Evolutionary conservation across 2,797 vertebrate genomes (phyloP).

Genomic region (Siniperca obscura): DNA sequence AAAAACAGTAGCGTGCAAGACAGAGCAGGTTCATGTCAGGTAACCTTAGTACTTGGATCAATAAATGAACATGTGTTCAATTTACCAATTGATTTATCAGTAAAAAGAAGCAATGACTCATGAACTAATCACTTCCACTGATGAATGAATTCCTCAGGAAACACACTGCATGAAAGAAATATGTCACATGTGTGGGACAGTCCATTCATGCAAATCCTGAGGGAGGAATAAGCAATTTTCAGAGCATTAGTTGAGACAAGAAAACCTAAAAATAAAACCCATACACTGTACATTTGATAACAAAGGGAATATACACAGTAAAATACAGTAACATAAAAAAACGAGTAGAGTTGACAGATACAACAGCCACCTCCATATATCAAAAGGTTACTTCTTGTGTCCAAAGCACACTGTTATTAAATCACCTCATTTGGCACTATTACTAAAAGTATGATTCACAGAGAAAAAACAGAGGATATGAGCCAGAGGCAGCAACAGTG

Average conservation of each 20-base stretch:
- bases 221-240: slow-evolving; percentile 12
- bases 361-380: slow-evolving; percentile 6
- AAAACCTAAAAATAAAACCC: slow-evolving; percentile 22
- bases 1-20: background rate
- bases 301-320: background rate
- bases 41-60: slow-evolving; percentile 31
- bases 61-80: slow-evolving; percentile 41
- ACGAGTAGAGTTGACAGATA: slow-evolving; percentile 3
- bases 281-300: background rate
- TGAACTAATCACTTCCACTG: slow-evolving; percentile 46
- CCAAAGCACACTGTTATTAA: slow-evolving; percentile 32
- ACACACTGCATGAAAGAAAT: slow-evolving; percentile 17
- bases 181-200: slow-evolving; percentile 33
- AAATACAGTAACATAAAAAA: slow-evolving; percentile 1
- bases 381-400: slow-evolving; percentile 36
- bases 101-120: slow-evolving; percentile 49
- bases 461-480: background rate
- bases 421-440: slow-evolving; percentile 18
- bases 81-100: slow-evolving; percentile 55
- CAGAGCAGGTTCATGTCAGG: background rate
- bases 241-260: slow-evolving; percentile 16
- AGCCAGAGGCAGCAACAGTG: background rate
- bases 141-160: slow-evolving; percentile 50
- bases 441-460: slow-evolving; percentile 7
- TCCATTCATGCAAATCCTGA: slow-evolving; percentile 46